Evolutionary conservation across 1,140 invertebrate genomes (phyloP), one percentile per base, ranked within the genome.

Genomic region (Brachionus sp.): DNA sequence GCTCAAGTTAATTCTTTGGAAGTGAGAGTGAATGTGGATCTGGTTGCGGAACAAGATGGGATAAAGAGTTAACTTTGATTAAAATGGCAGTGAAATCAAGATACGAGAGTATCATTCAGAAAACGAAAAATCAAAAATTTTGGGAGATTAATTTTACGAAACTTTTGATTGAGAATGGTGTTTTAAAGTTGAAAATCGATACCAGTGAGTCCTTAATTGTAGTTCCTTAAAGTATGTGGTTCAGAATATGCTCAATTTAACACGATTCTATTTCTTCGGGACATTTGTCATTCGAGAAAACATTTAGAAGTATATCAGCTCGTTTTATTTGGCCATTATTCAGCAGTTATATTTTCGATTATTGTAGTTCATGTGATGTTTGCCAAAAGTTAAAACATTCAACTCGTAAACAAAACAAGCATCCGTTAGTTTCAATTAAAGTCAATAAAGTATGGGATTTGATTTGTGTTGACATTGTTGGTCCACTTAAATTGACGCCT

Each of bases 211-310:
- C 16, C 16, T 19, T 62, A 19, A 62, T 62, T 29, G 23, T 68
- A n/a, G 23, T 68, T n/a, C 23, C 64, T 13, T 35, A 35, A 33
- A 68, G 33, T n/a, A 33, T 68, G 33, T 68, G 64, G 25, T n/a
- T 13, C 33, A 29, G 33, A 35, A 35, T 68, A 33, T 68, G 64
- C 29, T 68, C 29, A 68, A 35, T 68, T 29, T 68, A 68, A 13
- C 64, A 68, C 64, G 64, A 68, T 33, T 68, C 33, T 29, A 33
- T 68, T 68, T 68, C 64, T 13, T n/a, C 23, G 13, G 64, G 64
- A 13, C 64, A 68, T 68, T 35, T 68, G 13, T 68, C 64, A 33
- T 68, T 68, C 29, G 64, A 68, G n/a, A 68, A 68, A 35, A 68
- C 64, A n/a, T 68, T 33, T 35, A 29, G 23, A 35, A 68, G 64